These are phyloP conservation scores for Phoeniculus purpureus DNA, from an alignment of 2,797 vertebrate species.

Conservation along the genomic window DNA sequence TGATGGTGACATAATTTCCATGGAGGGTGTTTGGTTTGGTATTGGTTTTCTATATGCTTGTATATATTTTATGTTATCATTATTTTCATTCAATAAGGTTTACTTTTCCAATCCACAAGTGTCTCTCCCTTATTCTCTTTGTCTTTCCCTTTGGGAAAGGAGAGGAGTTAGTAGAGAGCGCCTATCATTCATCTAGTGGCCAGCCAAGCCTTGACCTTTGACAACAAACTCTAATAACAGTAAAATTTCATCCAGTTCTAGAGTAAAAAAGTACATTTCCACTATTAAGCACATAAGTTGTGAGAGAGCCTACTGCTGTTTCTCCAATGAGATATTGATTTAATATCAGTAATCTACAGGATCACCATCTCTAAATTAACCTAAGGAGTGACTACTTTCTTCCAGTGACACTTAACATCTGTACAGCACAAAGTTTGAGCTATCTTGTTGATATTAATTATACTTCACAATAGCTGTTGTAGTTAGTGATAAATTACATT, in stretches of 20 bases:
- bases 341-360: neutral
- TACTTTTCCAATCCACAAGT: too few relatives aligned
- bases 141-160: too few relatives aligned
- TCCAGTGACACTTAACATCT: neutral
- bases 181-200: too few relatives aligned
- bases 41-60: too few relatives aligned
- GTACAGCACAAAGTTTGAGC: neutral
- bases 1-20: too few relatives aligned
- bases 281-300: neutral
- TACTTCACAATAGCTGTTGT: neutral
- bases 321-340: slow-evolving; percentile 21
- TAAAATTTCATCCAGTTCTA: neutral
- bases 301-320: neutral
- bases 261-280: neutral
- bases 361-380: neutral
- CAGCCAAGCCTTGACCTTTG: too few relatives aligned
- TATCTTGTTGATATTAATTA: neutral
- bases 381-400: neutral
- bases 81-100: too few relatives aligned
- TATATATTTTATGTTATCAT: too few relatives aligned
- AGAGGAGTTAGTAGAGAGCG: too few relatives aligned
- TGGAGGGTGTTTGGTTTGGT: too few relatives aligned
- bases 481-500: neutral
- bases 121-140: too few relatives aligned
- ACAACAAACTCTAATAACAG: neutral